phyloP scores from a whole-genome alignment of 2,113 vertebrate genomes.

The Heliornis fulica region DNA sequence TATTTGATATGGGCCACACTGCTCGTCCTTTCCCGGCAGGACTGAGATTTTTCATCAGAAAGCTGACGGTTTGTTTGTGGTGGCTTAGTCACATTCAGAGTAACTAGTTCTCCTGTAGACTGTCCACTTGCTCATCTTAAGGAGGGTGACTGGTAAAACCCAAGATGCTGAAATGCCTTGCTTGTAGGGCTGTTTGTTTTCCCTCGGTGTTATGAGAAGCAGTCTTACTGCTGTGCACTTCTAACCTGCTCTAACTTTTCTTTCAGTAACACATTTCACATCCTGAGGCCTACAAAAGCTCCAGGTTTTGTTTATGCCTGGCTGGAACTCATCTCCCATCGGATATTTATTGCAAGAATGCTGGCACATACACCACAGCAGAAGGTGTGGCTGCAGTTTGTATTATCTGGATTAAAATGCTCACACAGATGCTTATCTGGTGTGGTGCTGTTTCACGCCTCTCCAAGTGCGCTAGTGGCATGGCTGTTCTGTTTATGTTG shows the following conservation, averaged over 20 bases:
- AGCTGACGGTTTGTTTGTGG: not conserved
- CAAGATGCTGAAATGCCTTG: constrained; percentile 44
- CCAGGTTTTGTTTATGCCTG: constrained; percentile 98
- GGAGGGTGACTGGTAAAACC: not conserved
- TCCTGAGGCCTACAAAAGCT: constrained; percentile 98
- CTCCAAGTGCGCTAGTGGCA: constrained; percentile 2
- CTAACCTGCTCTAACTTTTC: constrained; percentile 65
- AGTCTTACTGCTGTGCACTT: constrained; percentile 2
- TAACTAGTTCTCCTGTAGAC: not conserved
- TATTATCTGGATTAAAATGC: constrained; percentile 65
- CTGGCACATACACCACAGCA: constrained; percentile 98
- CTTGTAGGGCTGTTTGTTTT: constrained; percentile 19
- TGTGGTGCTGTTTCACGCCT: constrained; percentile 20
- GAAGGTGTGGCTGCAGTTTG: constrained; percentile 89
- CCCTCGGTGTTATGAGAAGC: not conserved
- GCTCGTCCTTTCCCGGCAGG: not conserved
- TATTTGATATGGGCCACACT: not conserved
- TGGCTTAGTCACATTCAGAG: not conserved
- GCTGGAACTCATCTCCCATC: constrained; percentile 98
- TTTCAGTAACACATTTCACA: constrained; percentile 98
- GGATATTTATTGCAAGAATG: constrained; percentile 99
- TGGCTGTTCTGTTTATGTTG: constrained; percentile 29
- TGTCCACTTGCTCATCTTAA: constrained; percentile 4
- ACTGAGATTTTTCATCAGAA: not conserved
- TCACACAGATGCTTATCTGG: constrained; percentile 5